These are phyloP conservation scores for Oscheius myriophilus DNA, from an alignment of 2,888 invertebrate genomes.

Conservation along the genomic window DNA sequence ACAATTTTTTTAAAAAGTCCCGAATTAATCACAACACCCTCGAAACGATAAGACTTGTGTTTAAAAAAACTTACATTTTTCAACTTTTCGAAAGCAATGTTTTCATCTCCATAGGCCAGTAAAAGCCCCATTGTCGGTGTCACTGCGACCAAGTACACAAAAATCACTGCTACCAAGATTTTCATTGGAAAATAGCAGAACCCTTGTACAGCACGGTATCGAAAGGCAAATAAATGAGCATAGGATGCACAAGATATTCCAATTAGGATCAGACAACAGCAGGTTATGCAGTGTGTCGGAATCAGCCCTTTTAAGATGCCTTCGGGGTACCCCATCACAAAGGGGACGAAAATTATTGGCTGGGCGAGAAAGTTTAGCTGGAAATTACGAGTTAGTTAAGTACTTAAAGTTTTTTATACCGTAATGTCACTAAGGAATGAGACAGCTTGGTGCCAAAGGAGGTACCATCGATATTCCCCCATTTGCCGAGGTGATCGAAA, in stretches of 20 bases:
- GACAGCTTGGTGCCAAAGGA: slow-evolving; percentile 4
- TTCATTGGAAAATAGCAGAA: neutral
- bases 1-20: no score
- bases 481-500: neutral
- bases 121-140: neutral
- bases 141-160: neutral
- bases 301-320: neutral
- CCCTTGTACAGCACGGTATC: neutral
- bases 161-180: neutral
- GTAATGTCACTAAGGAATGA: neutral
- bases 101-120: neutral
- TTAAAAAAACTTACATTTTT: neutral
- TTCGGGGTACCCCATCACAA: slow-evolving; percentile 11
- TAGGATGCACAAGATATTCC: neutral
- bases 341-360: neutral
- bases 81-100: neutral
- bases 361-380: neutral
- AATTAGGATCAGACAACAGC: neutral
- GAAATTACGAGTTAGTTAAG: neutral
- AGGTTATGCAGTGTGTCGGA: neutral
- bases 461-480: neutral
- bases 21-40: no score
- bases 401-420: neutral
- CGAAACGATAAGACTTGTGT: no score
- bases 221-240: neutral